Evolutionary conservation across 2,888 invertebrate genomes (phyloP), one percentile per base, ranked within the genome.

Genomic region (Rhingia campestris): DNA sequence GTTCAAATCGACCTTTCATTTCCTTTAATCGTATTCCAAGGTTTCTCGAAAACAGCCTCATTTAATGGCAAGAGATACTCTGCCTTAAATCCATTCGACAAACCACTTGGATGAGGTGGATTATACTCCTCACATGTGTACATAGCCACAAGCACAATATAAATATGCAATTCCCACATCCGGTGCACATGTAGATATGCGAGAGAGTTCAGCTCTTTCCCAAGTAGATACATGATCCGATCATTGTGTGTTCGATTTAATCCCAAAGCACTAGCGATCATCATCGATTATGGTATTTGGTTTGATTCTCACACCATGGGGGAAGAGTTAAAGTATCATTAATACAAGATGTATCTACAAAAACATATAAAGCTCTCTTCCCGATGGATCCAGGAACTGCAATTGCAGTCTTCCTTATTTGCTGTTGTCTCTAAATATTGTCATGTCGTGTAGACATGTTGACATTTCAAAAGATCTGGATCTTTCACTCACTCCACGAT

Each of bases 401-500:
- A 39, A 33, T 14, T 53, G 22, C n/a, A 4, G n/a, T 53, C 35
- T 37, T 4, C 6, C 14, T 37, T 10, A n/a, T 33, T 37, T 35
- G 35, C 35, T 32, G 41, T n/a, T 10, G 22, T 54, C 45, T 51
- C 49, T 47, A 79, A 74, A 84, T 84, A 59, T 79, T 84, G 79
- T 79, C 69, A 74, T 84, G 82, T 84, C 64, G 54, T 79, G 74
- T 47, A 66, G 74, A 84, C 80, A 80, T 66, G 74, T 80, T 80
- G 80, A 84, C 84, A 80, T 84, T 80, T 80, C 84, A 66, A 80
- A 84, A 84, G 84, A 84, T 84, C 84, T 84, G 74, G 84, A 84
- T 84, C 84, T 84, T 84, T 84, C 84, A 80, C 80, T 84, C 80
- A 75, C 64, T 75, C 58, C 14, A 54, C 49, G 74, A 84, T 59